These are phyloP conservation scores for Galagoides demidoff DNA, from an alignment of 2,797 vertebrate genomes.

Conservation along the genomic window DNA sequence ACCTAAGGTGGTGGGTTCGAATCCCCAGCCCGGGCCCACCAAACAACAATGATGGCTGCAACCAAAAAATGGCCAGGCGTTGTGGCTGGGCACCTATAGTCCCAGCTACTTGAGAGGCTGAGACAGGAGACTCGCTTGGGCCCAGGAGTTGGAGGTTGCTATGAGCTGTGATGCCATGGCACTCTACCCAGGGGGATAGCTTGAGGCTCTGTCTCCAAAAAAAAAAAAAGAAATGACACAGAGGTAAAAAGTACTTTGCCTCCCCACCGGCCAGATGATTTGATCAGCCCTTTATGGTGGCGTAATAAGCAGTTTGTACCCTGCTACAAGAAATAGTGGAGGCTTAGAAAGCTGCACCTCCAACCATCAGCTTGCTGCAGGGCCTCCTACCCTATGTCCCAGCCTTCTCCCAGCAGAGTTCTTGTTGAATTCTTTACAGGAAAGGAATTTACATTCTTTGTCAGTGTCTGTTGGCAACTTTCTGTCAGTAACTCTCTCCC, in stretches of 20 bases:
- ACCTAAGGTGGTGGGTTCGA: too few relatives aligned
- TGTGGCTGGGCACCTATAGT: too few relatives aligned
- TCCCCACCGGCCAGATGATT: not conserved
- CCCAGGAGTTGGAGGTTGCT: too few relatives aligned
- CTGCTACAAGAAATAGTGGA: accelerated
- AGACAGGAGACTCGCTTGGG: too few relatives aligned
- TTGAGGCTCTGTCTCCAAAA: too few relatives aligned
- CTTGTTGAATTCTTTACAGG: constrained; percentile 26
- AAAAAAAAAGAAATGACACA: not conserved
- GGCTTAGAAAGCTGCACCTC: not conserved
- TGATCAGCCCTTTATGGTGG: not conserved
- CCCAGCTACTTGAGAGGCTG: too few relatives aligned
- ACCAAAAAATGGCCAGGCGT: too few relatives aligned
- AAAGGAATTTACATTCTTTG: constrained; percentile 50
- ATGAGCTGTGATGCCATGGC: too few relatives aligned
- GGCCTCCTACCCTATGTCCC: not conserved
- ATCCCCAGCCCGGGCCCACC: too few relatives aligned
- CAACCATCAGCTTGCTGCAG: not conserved
- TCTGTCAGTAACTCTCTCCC: constrained; percentile 55
- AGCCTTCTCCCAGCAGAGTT: not conserved
- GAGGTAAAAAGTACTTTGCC: not conserved
- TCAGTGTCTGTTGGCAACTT: not conserved
- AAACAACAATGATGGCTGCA: too few relatives aligned
- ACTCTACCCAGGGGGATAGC: too few relatives aligned
- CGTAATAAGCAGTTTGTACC: not conserved